Conservation (phyloP, 2,888 invertebrate species). For the Liposcelis brunnea region DNA sequence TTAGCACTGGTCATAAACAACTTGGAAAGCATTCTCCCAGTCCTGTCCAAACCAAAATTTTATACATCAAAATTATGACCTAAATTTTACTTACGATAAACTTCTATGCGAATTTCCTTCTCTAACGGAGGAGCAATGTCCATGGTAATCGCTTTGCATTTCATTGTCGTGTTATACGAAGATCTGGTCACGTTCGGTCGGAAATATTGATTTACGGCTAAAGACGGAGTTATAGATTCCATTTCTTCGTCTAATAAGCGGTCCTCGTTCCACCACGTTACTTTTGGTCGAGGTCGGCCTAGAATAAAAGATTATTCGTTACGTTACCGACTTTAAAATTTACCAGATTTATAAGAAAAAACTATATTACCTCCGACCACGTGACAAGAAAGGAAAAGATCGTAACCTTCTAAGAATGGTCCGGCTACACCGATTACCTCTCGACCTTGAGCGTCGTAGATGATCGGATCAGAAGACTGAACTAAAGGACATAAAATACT, state of each 20-base stretch:
- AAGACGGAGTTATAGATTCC: constrained; percentile 32
- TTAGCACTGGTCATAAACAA: no score
- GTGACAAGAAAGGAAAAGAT: constrained; percentile 67
- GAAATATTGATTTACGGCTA: constrained; percentile 56
- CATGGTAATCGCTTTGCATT: constrained; percentile 61
- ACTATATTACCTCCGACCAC: constrained; percentile 57
- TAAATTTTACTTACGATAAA: constrained; percentile 35
- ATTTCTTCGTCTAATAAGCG: constrained; percentile 55
- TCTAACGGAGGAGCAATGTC: constrained; percentile 48
- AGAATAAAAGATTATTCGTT: constrained; percentile 17
- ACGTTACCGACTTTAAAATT: constrained; percentile 3
- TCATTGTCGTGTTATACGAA: constrained; percentile 52
- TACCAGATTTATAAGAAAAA: background rate
- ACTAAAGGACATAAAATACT: constrained; percentile 39
- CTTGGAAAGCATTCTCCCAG: no score
- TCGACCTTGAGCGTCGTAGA: constrained; percentile 66
- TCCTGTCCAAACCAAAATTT: no score
- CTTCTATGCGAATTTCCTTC: constrained; percentile 58
- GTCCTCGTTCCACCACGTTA: constrained; percentile 69
- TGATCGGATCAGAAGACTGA: constrained; percentile 60
- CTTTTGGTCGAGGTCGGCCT: constrained; percentile 67
- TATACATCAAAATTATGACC: no score
- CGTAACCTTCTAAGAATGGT: constrained; percentile 73
- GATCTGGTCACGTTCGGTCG: constrained; percentile 52
- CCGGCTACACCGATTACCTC: constrained; percentile 64